A percentile compares a stretch with the other conserved stretches of the same genome.
Evolutionary conservation across 2,797 vertebrate genomes (phyloP).

Genomic region (Pterois miles): DNA sequence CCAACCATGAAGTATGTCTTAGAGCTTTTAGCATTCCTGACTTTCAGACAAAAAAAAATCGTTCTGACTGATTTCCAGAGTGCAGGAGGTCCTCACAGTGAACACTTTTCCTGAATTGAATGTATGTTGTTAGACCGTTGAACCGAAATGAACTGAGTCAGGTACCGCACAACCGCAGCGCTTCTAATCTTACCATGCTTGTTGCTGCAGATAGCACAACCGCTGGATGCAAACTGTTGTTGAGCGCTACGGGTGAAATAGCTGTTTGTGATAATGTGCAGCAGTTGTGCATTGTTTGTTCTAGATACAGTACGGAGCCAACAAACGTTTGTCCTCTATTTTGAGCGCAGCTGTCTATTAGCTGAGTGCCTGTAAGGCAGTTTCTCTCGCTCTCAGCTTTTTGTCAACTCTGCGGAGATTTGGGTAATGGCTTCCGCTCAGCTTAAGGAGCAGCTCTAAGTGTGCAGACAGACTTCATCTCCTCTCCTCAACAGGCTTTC

Average conservation of each 20-base stretch:
- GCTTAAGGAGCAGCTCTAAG: conserved; percentile 55
- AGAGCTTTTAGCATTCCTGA: conserved; percentile 73
- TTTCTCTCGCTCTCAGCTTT: conserved; percentile 46
- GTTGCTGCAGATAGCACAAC: conserved; percentile 57
- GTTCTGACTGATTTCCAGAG: conserved; percentile 27
- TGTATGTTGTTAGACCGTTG: conserved; percentile 49
- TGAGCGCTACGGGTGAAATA: conserved; percentile 28
- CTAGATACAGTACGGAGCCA: conserved; percentile 31
- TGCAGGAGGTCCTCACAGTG: conserved; percentile 52
- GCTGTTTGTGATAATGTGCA: conserved; percentile 63
- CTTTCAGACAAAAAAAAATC: conserved; percentile 37
- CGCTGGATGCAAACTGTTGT: conserved; percentile 48
- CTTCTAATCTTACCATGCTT: conserved; percentile 64
- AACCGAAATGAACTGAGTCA: conserved; percentile 54
- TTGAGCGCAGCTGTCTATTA: conserved; percentile 57
- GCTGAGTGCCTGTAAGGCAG: conserved; percentile 38
- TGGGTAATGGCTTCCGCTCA: conserved; percentile 57
- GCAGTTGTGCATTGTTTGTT: conserved; percentile 57
- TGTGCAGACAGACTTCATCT: conserved; percentile 50
- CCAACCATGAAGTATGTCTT: conserved; percentile 70
- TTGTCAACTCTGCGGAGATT: conserved; percentile 60
- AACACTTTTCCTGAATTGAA: conserved; percentile 38
- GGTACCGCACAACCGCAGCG: conserved; percentile 14
- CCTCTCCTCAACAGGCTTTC: conserved; percentile 41
- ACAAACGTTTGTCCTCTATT: conserved; percentile 24